Conservation (phyloP, 2,113 vertebrate genomes). For the Lepus timidus region DNA sequence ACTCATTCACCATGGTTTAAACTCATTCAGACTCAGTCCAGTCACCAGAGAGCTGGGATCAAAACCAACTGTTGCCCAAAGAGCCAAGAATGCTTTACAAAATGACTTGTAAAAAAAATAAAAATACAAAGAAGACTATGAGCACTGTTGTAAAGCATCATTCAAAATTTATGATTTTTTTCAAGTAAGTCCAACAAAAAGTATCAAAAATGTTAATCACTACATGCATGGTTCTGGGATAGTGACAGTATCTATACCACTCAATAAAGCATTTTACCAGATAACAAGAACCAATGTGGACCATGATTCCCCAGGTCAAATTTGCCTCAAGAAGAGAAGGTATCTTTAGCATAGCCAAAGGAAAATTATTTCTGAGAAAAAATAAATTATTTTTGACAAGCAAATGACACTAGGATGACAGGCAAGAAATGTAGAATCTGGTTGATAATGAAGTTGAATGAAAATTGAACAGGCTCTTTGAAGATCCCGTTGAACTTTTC, state of each 20-base stretch:
- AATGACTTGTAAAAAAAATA: not conserved
- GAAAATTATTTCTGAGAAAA: not conserved
- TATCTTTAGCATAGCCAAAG: not conserved
- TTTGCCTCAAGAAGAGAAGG: not conserved
- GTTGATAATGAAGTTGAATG: not conserved
- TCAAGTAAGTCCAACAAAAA: not conserved
- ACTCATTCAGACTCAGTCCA: not conserved
- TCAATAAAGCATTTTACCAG: not conserved
- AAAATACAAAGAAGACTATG: not conserved
- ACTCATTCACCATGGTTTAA: too few relatives aligned
- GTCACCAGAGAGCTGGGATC: not conserved
- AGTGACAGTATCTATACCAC: not conserved
- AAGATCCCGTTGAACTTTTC: not conserved
- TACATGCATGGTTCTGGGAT: not conserved
- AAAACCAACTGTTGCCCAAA: not conserved
- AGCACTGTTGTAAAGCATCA: not conserved
- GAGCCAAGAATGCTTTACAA: not conserved
- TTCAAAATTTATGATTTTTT: not conserved
- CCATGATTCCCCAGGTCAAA: not conserved
- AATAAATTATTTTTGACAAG: not conserved
- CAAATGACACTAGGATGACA: not conserved
- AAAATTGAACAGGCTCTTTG: not conserved
- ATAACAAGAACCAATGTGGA: not conserved
- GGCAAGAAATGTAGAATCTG: not conserved
- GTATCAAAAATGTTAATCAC: not conserved